A percentile compares a stretch with the other conserved stretches of the same genome.
phyloP scores from a whole-genome alignment of 2,888 invertebrate genomes.

The Dorcus hopei region DNA sequence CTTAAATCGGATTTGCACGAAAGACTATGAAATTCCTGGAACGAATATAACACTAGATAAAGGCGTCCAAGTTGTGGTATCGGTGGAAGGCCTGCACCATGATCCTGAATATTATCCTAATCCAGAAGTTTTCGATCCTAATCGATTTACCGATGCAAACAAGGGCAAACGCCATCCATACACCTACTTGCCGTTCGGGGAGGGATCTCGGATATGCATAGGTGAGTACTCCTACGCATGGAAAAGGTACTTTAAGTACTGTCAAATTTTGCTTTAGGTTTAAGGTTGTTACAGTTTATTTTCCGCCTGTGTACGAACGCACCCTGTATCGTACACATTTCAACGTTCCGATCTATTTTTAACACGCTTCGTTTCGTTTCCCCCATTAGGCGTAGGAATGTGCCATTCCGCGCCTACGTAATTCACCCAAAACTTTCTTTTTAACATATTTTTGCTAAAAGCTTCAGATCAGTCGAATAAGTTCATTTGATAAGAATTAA shows the following conservation, averaged over 20 bases:
- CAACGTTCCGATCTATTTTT: too few relatives aligned
- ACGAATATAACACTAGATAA: constrained; percentile 25
- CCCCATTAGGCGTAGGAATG: too few relatives aligned
- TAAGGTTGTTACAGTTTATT: too few relatives aligned
- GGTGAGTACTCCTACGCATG: constrained; percentile 10
- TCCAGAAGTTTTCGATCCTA: constrained; percentile 41
- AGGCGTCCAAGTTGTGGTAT: constrained; percentile 34
- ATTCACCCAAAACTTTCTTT: too few relatives aligned
- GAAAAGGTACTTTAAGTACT: too few relatives aligned
- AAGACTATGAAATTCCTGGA: constrained; percentile 26
- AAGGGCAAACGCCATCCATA: constrained; percentile 27
- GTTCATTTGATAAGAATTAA: too few relatives aligned
- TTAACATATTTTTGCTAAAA: too few relatives aligned
- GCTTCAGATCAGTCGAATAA: too few relatives aligned
- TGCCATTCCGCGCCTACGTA: too few relatives aligned
- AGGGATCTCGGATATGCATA: constrained; percentile 23
- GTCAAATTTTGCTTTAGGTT: constrained; percentile 15
- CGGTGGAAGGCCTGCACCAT: constrained; percentile 36
- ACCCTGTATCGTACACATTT: too few relatives aligned
- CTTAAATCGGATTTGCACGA: constrained; percentile 24
- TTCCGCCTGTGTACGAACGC: too few relatives aligned
- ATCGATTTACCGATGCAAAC: constrained; percentile 33
- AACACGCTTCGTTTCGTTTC: too few relatives aligned
- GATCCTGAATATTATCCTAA: constrained; percentile 39
- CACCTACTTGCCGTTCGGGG: constrained; percentile 25